Base-by-base conservation (phyloP, 2,113 vertebrate genomes). In the Hepsetus odoe region DNA sequence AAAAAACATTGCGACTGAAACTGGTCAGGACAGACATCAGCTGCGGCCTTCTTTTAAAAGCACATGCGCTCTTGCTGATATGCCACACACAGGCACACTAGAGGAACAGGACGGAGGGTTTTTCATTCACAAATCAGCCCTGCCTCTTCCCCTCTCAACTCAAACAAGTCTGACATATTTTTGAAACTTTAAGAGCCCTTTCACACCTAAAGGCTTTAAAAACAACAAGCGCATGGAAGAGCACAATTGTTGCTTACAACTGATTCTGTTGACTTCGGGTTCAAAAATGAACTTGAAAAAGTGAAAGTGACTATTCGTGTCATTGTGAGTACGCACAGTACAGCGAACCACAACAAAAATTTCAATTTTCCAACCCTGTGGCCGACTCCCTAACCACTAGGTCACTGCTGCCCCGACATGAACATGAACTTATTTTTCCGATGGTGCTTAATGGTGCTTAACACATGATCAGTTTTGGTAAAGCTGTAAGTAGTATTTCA, bases 21-120 rank as follows among this genome's bases (percentile, higher is more conserved):
- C 72, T 6, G 46, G 68, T 33, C 53, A 67, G 67, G 81, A 84
- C 30, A 46, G 56, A 77, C 55, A 28, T n/a, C 73, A 83, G 77
- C 71, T 72, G 56, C 65, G 74, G 28, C 71, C 18, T 35, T 38
- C 40, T 32, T 51, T 49, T 14, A 40, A 55, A 70, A 62, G 69
- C 22, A 64, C 59, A 66, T 64, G 51, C 16, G 16, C 26, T 53
- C 18, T 10, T 26, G 56, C 55, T 1, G 20, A 53, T 71, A 44
- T 69, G 24, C 30, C 67, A 82, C 49, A 42, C 24, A 18, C 28
- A 8, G 1, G 24, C 55, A 44, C 30, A 35, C 59, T 3, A 35
- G 32, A 26, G 51, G 30, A 49, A 28, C 33, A 64, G 33, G 16
- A 74, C 2, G 22, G 22, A 65, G 32, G 18, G 13, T 14, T 76